phyloP scores from a whole-genome alignment of 64 coral and sea anemone genomes.

The Dendronephthya gigantea region DNA sequence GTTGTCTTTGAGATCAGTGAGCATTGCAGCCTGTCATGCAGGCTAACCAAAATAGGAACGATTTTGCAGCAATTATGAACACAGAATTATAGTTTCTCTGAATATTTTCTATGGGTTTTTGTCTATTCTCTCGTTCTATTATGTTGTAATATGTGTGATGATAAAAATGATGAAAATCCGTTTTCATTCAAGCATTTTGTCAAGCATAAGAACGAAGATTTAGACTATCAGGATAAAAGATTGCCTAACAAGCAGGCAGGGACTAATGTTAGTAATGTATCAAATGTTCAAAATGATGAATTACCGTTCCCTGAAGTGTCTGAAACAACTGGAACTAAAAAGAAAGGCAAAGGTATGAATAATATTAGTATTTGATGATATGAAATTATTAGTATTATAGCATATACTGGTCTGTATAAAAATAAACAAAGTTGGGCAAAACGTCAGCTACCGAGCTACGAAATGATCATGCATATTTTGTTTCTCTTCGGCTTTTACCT shows the following conservation, averaged over 20 bases:
- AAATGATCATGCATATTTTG: too few species aligned
- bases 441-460: too few species aligned
- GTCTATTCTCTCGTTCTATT: neutral
- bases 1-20: too few species aligned
- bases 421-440: too few species aligned
- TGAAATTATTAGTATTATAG: too few species aligned
- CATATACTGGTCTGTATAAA: too few species aligned
- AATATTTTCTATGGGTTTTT: neutral
- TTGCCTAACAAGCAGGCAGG: neutral
- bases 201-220: neutral
- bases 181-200: constrained; percentile 22
- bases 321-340: neutral
- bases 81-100: neutral
- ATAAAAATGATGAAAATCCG: neutral
- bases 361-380: too few species aligned
- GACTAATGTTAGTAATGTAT: neutral
- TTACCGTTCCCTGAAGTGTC: neutral
- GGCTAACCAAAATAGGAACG: too few species aligned
- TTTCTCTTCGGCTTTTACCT: too few species aligned
- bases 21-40: too few species aligned
- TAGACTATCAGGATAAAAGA: neutral
- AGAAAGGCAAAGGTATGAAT: neutral
- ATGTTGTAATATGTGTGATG: neutral
- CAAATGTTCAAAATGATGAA: neutral
- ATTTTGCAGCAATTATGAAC: too few species aligned